Conservation (phyloP, 2,797 vertebrate species). For the Tangara arthus region DNA sequence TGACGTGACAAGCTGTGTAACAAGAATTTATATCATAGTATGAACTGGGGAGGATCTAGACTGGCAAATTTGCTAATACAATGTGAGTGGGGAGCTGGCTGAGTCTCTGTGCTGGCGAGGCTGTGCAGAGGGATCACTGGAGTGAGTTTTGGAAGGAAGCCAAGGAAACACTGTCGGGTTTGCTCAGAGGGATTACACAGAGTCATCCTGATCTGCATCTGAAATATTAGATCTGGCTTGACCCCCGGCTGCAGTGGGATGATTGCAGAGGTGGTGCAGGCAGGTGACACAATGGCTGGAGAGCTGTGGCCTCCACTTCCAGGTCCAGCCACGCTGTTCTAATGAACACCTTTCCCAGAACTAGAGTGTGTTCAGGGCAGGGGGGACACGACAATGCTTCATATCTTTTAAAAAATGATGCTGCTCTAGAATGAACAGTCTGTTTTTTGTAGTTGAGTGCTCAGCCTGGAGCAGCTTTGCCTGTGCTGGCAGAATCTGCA, state of each 20-base stretch:
- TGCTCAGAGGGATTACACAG: background rate
- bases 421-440: background rate
- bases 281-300: background rate
- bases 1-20: background rate
- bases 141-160: slow-evolving; percentile 1
- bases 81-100: background rate
- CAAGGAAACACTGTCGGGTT: background rate
- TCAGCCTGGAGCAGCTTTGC: background rate
- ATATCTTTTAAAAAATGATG: background rate
- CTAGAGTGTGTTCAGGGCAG: background rate
- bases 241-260: background rate
- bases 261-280: background rate
- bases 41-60: background rate
- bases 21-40: background rate
- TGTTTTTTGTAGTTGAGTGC: background rate
- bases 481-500: background rate
- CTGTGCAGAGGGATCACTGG: background rate
- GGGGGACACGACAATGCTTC: background rate
- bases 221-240: background rate
- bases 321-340: background rate
- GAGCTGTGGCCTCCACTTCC: background rate
- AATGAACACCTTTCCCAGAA: background rate
- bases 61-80: background rate
- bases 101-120: background rate
- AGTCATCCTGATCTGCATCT: background rate